These are phyloP conservation scores for Hormaphis cornu DNA, from an alignment of 1,140 invertebrate genomes.

Conservation along the genomic window DNA sequence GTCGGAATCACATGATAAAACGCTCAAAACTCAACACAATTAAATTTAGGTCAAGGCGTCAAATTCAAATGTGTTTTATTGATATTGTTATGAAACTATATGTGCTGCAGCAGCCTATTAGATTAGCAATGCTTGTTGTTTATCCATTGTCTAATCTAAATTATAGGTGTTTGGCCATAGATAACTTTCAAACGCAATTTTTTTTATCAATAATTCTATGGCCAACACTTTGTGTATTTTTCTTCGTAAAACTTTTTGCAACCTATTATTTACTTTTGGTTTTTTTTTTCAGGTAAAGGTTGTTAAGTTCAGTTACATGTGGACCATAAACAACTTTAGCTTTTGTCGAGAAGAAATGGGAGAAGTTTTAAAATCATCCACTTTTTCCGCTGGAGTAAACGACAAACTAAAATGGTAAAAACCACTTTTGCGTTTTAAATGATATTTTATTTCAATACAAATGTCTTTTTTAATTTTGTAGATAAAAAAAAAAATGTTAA, in stretches of 20 bases:
- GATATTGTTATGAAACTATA: constrained; percentile 21
- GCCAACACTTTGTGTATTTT: background rate
- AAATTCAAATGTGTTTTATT: constrained; percentile 27
- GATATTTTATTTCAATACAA: no score
- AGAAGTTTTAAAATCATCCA: constrained; percentile 97
- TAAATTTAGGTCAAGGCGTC: constrained; percentile 23
- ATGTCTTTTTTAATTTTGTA: no score
- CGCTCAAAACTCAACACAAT: background rate
- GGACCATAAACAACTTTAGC: constrained; percentile 99
- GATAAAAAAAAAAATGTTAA: no score
- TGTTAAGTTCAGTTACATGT: constrained; percentile 99
- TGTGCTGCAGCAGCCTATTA: constrained; percentile 4
- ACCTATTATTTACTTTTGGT: background rate
- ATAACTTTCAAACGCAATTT: background rate
- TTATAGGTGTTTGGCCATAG: background rate
- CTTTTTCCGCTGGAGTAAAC: constrained; percentile 96
- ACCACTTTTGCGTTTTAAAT: no score
- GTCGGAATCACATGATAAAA: background rate
- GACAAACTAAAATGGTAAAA: constrained; percentile 97
- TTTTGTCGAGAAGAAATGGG: constrained; percentile 99
- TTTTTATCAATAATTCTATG: constrained; percentile 9
- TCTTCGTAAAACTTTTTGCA: background rate
- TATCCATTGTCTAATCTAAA: background rate
- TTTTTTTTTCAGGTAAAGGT: constrained; percentile 82
- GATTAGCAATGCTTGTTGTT: background rate